phyloP scores from a whole-genome alignment of 2,113 vertebrate genomes.

The Romanogobio albipinnatus region DNA sequence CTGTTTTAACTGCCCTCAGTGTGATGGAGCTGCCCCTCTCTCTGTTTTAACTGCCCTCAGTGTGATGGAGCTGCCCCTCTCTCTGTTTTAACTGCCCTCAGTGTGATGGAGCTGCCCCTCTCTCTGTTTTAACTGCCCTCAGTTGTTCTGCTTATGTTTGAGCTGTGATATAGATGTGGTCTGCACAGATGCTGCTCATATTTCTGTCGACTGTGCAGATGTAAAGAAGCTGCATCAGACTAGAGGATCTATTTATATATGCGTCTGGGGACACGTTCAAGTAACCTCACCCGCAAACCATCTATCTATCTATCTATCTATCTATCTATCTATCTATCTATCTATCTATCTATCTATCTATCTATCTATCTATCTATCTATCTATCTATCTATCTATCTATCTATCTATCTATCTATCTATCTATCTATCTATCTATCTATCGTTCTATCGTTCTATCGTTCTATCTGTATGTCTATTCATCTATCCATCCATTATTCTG shows the following conservation, averaged over 20 bases:
- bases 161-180: slow-evolving; percentile 10
- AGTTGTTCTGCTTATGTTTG: no score
- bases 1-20: slow-evolving; percentile 47
- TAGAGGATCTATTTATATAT: slow-evolving; percentile 34
- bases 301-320: not conserved
- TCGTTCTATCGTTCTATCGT: not conserved
- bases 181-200: slow-evolving; percentile 9
- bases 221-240: slow-evolving; percentile 16
- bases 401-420: no score
- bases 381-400: no score
- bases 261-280: not conserved
- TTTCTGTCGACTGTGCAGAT: slow-evolving; percentile 34
- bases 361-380: not conserved
- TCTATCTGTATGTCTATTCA: not conserved
- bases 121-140: not conserved
- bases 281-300: not conserved
- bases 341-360: not conserved
- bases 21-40: not conserved
- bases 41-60: slow-evolving; percentile 48
- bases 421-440: not conserved
- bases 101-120: not conserved
- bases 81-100: slow-evolving; percentile 49
- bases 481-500: not conserved
- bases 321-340: not conserved
- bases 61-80: not conserved